Evolutionary conservation across 2,797 vertebrate species (phyloP), one percentile per base, ranked within the genome.

Genomic region (Tangara arthus): DNA sequence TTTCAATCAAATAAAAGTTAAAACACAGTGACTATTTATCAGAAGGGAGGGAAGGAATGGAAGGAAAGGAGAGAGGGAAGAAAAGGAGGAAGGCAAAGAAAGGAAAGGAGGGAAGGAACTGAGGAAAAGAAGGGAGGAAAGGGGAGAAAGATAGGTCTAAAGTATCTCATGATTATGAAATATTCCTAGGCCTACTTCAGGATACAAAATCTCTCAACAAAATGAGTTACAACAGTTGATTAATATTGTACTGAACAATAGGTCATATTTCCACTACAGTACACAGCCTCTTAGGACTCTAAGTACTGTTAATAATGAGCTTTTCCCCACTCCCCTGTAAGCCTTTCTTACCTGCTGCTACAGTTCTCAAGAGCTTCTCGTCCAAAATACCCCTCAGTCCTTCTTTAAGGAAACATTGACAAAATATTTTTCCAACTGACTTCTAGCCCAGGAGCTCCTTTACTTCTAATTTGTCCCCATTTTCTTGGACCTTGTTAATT

Each of bases 311-410:
- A 82, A 69, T 11, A 47, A 78, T n/a, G 26, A 89, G 61, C n/a
- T 24, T 82, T 30, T 26, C 30, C 66, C 61, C 11, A 0, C 19
- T 77, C 69, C 20, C 10, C 35, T 92, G 17, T 37, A 82, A 78
- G 15, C 34, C 49, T 92, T 91, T 90, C 95, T 96, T 96, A 96
- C 94, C 82, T 90, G 86, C 57, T 21, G 16, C 82, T 71, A 92
- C 50, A 75, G 63, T 75, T 95, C 83, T 87, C 60, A 89, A 91
- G 27, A 87, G 56, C 57, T 65, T 73, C 64, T 76, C 34, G 26
- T 89, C 61, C 89, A 81, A 78, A 70, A 73, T 26, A 35, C 16
- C 50, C 60, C 79, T 46, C 15, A 79, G 50, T 77, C 63, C 49
- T 78, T 63, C 64, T 65, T 87, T 79, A 94, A 49, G 24, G 42